These are phyloP conservation scores for Rhagoletis zephyria DNA, from an alignment of 1,140 invertebrate species.

Conservation along the genomic window DNA sequence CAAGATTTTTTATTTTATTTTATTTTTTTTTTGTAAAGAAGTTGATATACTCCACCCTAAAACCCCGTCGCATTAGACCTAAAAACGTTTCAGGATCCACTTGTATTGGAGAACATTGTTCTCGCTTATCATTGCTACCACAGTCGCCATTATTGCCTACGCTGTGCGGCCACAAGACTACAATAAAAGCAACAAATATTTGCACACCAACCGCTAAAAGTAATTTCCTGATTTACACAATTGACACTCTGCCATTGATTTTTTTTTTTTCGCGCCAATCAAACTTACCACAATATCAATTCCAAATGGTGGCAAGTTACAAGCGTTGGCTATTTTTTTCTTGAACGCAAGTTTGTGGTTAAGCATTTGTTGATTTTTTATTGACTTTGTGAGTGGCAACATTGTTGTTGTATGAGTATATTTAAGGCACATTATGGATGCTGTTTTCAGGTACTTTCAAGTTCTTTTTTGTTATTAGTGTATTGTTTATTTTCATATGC, in stretches of 20 bases:
- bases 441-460: no score
- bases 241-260: background rate
- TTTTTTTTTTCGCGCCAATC: background rate
- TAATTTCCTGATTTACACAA: slow-evolving; percentile 24
- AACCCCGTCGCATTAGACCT: no score
- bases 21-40: no score
- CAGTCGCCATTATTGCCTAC: background rate
- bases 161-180: background rate
- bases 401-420: no score
- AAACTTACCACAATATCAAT: background rate
- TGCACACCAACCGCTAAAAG: slow-evolving; percentile 5
- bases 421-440: no score
- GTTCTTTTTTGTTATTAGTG: no score
- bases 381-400: no score
- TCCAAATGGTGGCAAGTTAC: background rate
- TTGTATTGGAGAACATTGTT: no score
- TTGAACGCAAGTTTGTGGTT: background rate
- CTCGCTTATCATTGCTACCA: background rate
- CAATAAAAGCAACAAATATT: background rate
- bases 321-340: background rate
- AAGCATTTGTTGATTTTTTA: background rate
- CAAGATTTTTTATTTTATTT: no score
- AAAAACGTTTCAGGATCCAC: no score
- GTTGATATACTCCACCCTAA: no score
- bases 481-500: no score